A percentile compares a stretch with the other conserved stretches of the same genome.
These are phyloP conservation scores for Herpetotheres cachinnans DNA, from an alignment of 2,113 vertebrate genomes.

Conservation along the genomic window DNA sequence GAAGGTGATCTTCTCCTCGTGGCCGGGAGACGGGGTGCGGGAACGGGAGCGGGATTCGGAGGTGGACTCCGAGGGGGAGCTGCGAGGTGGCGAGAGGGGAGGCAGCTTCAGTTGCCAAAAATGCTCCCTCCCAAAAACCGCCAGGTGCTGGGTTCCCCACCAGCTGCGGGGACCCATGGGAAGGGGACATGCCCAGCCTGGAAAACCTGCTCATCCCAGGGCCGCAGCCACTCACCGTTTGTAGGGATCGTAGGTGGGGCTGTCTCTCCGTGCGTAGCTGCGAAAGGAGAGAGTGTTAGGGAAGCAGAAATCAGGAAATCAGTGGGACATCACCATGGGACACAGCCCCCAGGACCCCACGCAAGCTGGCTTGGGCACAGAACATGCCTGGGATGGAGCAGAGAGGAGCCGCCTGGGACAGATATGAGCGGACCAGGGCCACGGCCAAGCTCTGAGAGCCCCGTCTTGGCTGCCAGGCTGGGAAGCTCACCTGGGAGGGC, in stretches of 20 bases:
- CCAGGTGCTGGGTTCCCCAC: background rate
- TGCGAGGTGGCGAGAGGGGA: background rate
- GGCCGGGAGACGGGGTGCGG: constrained; percentile 78
- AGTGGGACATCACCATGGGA: background rate
- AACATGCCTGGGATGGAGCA: fast-evolving
- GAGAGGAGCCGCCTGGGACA: background rate
- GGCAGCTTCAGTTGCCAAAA: fast-evolving
- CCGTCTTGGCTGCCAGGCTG: fast-evolving
- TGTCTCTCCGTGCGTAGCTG: constrained; percentile 93
- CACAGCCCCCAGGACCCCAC: background rate
- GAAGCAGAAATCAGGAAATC: background rate
- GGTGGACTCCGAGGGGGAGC: constrained; percentile 80
- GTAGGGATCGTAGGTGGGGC: constrained; percentile 94
- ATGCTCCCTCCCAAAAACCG: background rate
- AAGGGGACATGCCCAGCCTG: background rate
- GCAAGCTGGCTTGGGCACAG: no score
- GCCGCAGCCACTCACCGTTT: constrained; percentile 78
- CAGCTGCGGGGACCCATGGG: background rate
- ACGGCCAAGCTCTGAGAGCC: background rate
- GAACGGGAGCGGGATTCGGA: constrained; percentile 86
- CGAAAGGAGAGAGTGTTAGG: background rate
- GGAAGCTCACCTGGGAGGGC: constrained; percentile 87
- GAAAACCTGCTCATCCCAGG: background rate
- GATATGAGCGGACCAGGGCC: fast-evolving
- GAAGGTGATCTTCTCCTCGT: constrained; percentile 92